Percentiles rank a stretch among this genome's conserved stretches.
Evolutionary conservation across 1,140 invertebrate genomes (phyloP).

Genomic region (Pseudachorutes palmiensis): DNA sequence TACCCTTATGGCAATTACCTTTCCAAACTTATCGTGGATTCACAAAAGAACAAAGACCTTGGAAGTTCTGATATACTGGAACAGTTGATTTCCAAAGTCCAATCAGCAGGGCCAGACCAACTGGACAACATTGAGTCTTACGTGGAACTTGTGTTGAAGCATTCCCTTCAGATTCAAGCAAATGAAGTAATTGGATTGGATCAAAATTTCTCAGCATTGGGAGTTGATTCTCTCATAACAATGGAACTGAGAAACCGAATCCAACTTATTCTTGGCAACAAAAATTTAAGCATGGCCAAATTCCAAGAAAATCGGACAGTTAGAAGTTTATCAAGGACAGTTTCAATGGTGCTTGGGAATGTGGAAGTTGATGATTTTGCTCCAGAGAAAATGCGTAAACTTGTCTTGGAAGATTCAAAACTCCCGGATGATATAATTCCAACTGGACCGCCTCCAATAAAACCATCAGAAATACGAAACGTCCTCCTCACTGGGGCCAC

Average conservation of each 20-base stretch:
- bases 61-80: neutral
- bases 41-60: neutral
- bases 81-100: neutral
- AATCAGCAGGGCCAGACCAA: neutral
- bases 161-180: constrained; percentile 11
- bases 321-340: neutral
- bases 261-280: constrained; percentile 16
- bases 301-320: constrained; percentile 11
- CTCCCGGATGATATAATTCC: too few species aligned
- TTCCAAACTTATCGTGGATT: too few species aligned
- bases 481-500: too few species aligned
- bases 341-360: too few species aligned
- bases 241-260: constrained; percentile 23
- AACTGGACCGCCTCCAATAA: too few species aligned
- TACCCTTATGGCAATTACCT: neutral
- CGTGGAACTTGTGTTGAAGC: neutral
- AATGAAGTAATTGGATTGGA: constrained; percentile 11
- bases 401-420: too few species aligned
- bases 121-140: neutral
- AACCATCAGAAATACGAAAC: too few species aligned
- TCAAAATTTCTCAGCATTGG: constrained; percentile 21
- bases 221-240: constrained; percentile 21
- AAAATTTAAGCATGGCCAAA: neutral
- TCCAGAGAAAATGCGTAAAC: too few species aligned
- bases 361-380: too few species aligned